A percentile compares a stretch with the other conserved stretches of the same genome.
Conservation (phyloP, 2,888 invertebrate genomes). For the Osmoderma eremita region DNA sequence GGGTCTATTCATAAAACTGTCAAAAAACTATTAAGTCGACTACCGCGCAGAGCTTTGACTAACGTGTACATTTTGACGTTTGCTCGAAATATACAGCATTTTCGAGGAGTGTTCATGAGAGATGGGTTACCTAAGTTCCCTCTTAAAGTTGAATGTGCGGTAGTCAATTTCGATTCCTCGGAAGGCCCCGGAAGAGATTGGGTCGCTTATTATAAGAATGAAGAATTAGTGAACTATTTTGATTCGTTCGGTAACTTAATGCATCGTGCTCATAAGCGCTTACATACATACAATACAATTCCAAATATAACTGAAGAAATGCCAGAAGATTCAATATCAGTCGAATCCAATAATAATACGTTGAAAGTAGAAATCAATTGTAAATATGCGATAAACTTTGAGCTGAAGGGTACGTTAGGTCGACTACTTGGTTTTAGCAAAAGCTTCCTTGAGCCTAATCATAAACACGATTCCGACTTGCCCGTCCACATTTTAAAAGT, state of each 20-base stretch:
- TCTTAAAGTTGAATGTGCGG: not conserved
- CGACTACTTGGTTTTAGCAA: too few species aligned
- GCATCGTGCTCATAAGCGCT: too few species aligned
- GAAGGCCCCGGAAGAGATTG: not conserved
- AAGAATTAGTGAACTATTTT: not conserved
- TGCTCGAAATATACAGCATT: not conserved
- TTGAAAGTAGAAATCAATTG: conserved; percentile 46
- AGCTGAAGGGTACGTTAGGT: conserved; percentile 1
- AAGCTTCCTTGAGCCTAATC: conserved; percentile 5
- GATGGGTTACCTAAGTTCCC: too few species aligned
- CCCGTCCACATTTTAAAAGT: conserved; percentile 42
- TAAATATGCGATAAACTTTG: conserved; percentile 37
- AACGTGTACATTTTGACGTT: not conserved
- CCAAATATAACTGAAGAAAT: too few species aligned
- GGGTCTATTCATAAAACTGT: too few species aligned
- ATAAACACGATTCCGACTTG: conserved; percentile 26
- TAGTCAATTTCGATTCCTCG: not conserved
- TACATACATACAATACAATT: not conserved
- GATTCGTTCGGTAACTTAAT: not conserved
- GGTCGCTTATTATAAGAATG: not conserved
- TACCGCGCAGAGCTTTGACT: not conserved
- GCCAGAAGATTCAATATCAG: conserved; percentile 18
- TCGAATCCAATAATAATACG: conserved; percentile 53
- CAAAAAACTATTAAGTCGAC: not conserved
- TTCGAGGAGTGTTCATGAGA: too few species aligned